A percentile compares a stretch with the other conserved stretches of the same genome.
Conservation (phyloP, 2,113 vertebrate species). For the Laticauda laticaudata region DNA sequence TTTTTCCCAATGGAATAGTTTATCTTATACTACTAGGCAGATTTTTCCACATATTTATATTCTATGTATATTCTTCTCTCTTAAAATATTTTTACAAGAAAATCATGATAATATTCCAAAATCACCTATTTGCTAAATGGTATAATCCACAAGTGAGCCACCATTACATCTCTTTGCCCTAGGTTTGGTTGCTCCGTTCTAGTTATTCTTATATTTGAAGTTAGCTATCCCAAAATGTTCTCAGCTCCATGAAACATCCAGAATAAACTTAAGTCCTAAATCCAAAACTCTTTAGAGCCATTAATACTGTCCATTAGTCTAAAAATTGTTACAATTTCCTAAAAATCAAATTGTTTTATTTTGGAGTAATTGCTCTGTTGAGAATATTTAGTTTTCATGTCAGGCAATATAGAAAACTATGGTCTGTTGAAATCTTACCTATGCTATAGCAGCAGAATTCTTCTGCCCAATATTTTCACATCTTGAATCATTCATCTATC, state of each 20-base stretch:
- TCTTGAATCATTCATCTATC: constrained; percentile 17
- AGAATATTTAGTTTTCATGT: not conserved
- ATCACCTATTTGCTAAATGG: not conserved
- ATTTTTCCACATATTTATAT: not conserved
- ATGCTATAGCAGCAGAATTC: constrained; percentile 9
- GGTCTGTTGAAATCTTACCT: not conserved
- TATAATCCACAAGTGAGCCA: not conserved
- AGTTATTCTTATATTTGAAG: not conserved
- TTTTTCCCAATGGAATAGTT: not conserved
- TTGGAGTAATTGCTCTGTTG: not conserved
- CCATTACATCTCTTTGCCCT: not conserved
- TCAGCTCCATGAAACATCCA: not conserved
- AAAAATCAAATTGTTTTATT: constrained; percentile 38
- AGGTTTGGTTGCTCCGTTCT: not conserved
- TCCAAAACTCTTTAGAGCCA: not conserved
- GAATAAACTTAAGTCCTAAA: not conserved
- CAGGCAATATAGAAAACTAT: not conserved
- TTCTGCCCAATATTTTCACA: constrained; percentile 25
- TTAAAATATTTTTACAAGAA: not conserved
- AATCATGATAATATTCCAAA: not conserved
- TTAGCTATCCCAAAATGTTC: not conserved
- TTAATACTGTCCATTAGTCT: constrained; percentile 1
- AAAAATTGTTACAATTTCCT: constrained; percentile 44
- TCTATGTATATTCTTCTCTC: not conserved
- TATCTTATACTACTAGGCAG: not conserved